These are phyloP conservation scores for Sinocyclocheilus anophthalmus DNA, from an alignment of 2,113 vertebrate species.

Conservation along the genomic window DNA sequence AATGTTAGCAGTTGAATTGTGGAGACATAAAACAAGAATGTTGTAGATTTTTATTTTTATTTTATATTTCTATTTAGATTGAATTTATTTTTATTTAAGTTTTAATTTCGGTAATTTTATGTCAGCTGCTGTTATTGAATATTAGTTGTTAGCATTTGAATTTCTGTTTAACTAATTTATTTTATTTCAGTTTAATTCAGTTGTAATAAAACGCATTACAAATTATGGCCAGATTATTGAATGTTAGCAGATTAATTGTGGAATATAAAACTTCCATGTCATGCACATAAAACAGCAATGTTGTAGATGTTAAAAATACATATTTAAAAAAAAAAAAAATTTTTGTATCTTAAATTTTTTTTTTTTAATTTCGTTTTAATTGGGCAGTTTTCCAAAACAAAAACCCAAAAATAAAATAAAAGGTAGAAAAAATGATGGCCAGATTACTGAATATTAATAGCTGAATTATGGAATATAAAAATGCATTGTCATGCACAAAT, in stretches of 20 bases:
- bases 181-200: background rate
- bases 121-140: background rate
- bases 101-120: background rate
- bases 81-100: background rate
- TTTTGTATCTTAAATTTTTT: background rate
- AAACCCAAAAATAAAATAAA: no score
- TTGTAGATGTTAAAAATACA: background rate
- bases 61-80: no score
- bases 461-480: background rate
- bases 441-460: background rate
- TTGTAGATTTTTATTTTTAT: no score
- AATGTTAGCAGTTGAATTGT: background rate
- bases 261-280: background rate
- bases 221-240: background rate
- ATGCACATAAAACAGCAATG: background rate
- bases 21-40: background rate
- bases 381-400: no score
- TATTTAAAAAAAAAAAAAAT: no score
- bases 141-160: background rate
- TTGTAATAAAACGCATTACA: background rate
- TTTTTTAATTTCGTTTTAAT: background rate
- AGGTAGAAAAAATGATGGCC: background rate
- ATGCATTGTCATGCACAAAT: background rate
- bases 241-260: background rate
- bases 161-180: background rate